Evolutionary conservation across 2,797 vertebrate genomes (phyloP).

Genomic region (Selene dorsalis): DNA sequence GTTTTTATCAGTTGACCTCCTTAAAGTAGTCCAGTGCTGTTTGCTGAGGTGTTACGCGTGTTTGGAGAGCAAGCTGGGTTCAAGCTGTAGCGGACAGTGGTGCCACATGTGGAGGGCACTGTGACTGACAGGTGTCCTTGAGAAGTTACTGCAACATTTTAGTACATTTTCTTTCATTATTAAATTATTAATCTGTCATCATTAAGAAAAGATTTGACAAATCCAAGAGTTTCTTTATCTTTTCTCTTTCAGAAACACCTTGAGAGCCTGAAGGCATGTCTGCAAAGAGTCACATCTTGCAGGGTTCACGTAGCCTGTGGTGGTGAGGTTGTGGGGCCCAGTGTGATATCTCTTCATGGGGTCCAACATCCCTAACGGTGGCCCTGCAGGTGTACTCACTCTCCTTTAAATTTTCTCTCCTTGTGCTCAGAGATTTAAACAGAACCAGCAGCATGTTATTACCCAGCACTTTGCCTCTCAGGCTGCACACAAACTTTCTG

Average conservation of each 20-base stretch:
- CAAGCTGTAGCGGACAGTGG: not conserved
- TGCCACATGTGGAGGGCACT: no score
- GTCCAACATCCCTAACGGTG: no score
- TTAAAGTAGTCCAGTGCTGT: constrained; percentile 32
- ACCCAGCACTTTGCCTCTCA: not conserved
- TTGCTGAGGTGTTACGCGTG: constrained; percentile 21
- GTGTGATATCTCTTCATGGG: not conserved
- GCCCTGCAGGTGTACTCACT: not conserved
- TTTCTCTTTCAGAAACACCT: not conserved
- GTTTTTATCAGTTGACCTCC: constrained; percentile 62
- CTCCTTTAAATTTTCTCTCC: not conserved
- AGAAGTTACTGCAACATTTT: no score
- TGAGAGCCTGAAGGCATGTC: not conserved
- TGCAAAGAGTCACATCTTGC: not conserved
- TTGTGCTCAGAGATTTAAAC: not conserved
- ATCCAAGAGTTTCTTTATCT: not conserved
- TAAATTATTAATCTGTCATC: no score
- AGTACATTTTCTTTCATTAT: not conserved
- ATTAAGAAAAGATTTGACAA: no score
- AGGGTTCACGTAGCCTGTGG: not conserved
- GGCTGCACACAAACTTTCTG: not conserved
- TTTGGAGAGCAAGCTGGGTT: constrained; percentile 8
- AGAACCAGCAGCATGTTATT: not conserved
- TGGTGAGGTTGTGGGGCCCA: not conserved
- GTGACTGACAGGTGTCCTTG: not conserved